These are phyloP conservation scores for Heptranchias perlo DNA, from an alignment of 2,113 vertebrate genomes.

Conservation along the genomic window DNA sequence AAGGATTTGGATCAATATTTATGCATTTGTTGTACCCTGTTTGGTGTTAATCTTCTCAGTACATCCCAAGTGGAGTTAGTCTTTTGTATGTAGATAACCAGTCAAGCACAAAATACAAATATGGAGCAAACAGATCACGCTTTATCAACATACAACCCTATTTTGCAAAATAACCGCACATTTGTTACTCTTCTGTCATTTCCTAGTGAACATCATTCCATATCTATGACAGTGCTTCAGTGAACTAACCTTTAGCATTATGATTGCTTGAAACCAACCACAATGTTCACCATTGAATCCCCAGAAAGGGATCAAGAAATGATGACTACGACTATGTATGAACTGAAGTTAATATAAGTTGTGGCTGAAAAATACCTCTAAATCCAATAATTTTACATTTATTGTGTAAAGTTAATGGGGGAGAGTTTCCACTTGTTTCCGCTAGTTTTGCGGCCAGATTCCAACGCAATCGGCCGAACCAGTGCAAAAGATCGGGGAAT, in stretches of 20 bases:
- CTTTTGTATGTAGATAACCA: neutral
- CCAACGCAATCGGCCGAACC: no score
- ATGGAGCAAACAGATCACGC: neutral
- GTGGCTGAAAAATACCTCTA: neutral
- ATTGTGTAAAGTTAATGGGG: no score
- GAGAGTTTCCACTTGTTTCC: no score
- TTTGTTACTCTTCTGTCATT: neutral
- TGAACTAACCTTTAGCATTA: neutral
- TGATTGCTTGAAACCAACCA: neutral
- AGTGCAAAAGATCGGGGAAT: no score
- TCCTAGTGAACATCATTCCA: neutral
- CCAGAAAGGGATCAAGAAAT: neutral
- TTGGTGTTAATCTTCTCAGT: neutral
- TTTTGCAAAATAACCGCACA: neutral
- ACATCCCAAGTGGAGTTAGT: no score
- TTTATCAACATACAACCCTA: neutral
- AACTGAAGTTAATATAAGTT: neutral
- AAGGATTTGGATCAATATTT: conserved; percentile 5
- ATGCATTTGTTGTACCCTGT: neutral
- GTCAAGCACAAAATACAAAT: neutral
- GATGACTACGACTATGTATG: neutral
- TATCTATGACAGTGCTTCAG: neutral
- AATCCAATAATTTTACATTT: neutral
- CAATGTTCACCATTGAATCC: neutral
- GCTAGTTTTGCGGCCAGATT: no score